phyloP scores from a whole-genome alignment of 2,888 invertebrate genomes.

The Eupithecia pulchellata region DNA sequence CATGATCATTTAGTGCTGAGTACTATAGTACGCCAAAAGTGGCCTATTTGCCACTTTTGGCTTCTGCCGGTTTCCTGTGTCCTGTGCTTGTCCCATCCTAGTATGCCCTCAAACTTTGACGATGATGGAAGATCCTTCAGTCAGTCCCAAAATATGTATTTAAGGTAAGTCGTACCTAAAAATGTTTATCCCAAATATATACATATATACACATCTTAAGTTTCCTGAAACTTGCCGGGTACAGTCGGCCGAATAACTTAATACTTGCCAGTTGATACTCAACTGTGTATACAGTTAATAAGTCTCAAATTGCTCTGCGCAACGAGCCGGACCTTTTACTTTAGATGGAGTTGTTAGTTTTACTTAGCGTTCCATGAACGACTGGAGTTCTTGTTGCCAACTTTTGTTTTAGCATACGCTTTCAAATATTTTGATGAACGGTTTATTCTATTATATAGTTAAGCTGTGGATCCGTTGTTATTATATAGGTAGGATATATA shows the following conservation, averaged over 20 bases:
- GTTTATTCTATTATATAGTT: neutral
- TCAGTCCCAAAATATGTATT: neutral
- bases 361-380: conserved; percentile 27
- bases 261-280: conserved; percentile 11
- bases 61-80: no score
- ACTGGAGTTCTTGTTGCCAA: conserved; percentile 31
- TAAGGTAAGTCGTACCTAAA: neutral
- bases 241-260: conserved; percentile 11
- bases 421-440: conserved; percentile 24
- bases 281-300: conserved; percentile 9
- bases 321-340: conserved; percentile 14
- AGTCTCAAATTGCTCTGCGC: conserved; percentile 10
- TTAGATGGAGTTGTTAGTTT: conserved; percentile 22
- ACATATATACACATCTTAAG: conserved; percentile 6
- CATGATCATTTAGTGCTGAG: no score
- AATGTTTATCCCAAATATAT: neutral
- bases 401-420: conserved; percentile 38
- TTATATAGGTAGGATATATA: neutral
- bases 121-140: neutral
- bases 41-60: no score
- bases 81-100: no score
- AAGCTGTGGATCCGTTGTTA: neutral
- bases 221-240: conserved; percentile 16
- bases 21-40: no score
- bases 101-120: no score